Percentiles rank a stretch among this genome's conserved stretches.
These are phyloP conservation scores for Chaitophorus viminalis DNA, from an alignment of 2,888 invertebrate genomes.

Conservation along the genomic window DNA sequence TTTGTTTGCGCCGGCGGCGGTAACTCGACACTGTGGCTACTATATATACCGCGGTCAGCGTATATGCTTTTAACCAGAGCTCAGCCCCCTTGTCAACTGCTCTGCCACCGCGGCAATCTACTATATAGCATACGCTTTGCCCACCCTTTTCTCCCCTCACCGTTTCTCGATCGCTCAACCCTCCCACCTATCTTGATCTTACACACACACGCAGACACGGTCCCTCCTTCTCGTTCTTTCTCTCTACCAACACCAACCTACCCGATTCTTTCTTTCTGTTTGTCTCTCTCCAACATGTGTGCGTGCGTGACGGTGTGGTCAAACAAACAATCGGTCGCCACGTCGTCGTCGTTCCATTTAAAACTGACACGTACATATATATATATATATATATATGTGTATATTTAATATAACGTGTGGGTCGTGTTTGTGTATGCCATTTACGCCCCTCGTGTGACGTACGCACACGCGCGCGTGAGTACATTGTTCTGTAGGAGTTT, in stretches of 20 bases:
- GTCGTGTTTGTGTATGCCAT: not conserved
- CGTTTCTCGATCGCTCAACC: not conserved
- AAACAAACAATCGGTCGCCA: not conserved
- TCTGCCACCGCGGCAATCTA: not conserved
- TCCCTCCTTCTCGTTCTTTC: too few relatives aligned
- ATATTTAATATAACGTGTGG: constrained; percentile 5
- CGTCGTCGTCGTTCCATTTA: constrained; percentile 9
- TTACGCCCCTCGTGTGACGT: not conserved
- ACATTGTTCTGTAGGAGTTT: not conserved
- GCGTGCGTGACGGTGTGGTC: constrained; percentile 9
- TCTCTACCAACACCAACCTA: too few relatives aligned
- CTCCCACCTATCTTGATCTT: not conserved
- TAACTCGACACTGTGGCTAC: constrained; percentile 50
- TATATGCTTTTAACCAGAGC: constrained; percentile 45
- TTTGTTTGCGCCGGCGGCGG: constrained; percentile 41
- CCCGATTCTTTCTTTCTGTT: not conserved
- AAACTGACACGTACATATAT: not conserved
- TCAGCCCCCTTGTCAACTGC: constrained; percentile 44
- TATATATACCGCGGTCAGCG: constrained; percentile 14
- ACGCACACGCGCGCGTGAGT: not conserved
- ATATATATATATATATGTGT: not conserved
- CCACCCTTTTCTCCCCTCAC: not conserved
- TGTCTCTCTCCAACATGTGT: not conserved
- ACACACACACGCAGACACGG: too few relatives aligned
- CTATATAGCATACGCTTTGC: not conserved